Base-by-base conservation (phyloP, 2,113 vertebrate species). In the Gila orcuttii region DNA sequence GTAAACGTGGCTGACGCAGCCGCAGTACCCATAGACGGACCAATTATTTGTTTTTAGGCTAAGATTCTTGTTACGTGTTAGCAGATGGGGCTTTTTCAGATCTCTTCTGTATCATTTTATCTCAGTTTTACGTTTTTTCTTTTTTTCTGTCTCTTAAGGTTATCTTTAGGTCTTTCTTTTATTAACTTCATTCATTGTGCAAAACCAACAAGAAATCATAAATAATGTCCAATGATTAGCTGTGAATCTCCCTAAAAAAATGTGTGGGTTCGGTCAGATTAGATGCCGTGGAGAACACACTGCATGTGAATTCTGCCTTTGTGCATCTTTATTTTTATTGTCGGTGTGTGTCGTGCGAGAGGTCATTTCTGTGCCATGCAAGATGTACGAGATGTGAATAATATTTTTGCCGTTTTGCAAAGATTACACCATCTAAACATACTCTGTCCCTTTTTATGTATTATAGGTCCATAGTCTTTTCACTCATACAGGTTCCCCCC, bases 301-400 rank as follows among this genome's bases (percentile, higher is more conserved):
- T 95, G 96, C 96, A 97, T 97, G 96, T 96, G 95, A 96, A 96
- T 95, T 95, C 95, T 95, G 93, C 94, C 93, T 95, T 94, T 96
- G 91, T 94, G 95, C 94, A 96, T 95, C 92, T 93, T 94, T 92
- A 19, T 33, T 83, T 91, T 95, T 95, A 95, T 91, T 93, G 94
- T 96, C 94, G 90, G 90, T 93, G 93, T 93, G 93, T 96, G 94
- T 94, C 95, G 95, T 97, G 95, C 95, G 95, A 96, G 94, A 97
- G 95, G 95, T 95, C 89, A 90, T 89, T 89, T 87, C 86, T 89
- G 92, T 95, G 94, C 94, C 93, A 93, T 94, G 79, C 90, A 89
- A 92, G 92, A 89, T 97, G 95, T 95, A 95, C 90, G 87, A 92
- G 92, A 89, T 97, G 95, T 96, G 96, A 94, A 96, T 95, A 94